phyloP scores from a whole-genome alignment of 2,113 vertebrate genomes.

The Steatornis caripensis region DNA sequence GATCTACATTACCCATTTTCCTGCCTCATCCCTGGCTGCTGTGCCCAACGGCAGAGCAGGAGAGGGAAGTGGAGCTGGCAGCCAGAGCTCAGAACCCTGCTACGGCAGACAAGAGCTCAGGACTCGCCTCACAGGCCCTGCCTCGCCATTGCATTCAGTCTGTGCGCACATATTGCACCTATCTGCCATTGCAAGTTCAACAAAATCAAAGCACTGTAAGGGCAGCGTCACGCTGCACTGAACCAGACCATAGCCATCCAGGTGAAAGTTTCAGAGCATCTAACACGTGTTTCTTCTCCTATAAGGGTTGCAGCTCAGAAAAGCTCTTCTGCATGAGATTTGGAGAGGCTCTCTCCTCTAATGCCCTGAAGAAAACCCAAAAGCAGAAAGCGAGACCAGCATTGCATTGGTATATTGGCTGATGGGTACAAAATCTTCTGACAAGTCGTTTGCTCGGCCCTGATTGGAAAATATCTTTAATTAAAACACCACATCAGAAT shows the following conservation, averaged over 20 bases:
- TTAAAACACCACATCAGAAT: slow-evolving; percentile 73
- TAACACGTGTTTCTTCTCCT: neutral
- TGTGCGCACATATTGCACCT: neutral
- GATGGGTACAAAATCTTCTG: slow-evolving; percentile 43
- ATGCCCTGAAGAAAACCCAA: neutral
- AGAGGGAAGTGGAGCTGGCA: neutral
- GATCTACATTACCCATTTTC: neutral
- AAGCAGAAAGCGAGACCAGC: slow-evolving; percentile 44
- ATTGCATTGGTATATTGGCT: neutral
- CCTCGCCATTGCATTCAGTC: neutral
- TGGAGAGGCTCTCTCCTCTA: neutral
- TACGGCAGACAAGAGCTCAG: neutral
- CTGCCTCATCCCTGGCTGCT: neutral
- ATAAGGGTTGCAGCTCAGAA: neutral
- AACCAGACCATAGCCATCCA: neutral
- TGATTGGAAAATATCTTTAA: slow-evolving; percentile 77
- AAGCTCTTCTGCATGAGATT: neutral
- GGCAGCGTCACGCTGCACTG: fast-evolving
- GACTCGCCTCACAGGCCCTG: neutral
- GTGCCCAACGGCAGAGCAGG: neutral
- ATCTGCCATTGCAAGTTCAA: neutral
- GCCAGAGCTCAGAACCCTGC: neutral
- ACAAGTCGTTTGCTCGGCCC: slow-evolving; percentile 47
- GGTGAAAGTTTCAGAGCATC: neutral
- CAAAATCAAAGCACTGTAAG: neutral